phyloP scores from a whole-genome alignment of 1,140 invertebrate species.

The Drosophila guanche region DNA sequence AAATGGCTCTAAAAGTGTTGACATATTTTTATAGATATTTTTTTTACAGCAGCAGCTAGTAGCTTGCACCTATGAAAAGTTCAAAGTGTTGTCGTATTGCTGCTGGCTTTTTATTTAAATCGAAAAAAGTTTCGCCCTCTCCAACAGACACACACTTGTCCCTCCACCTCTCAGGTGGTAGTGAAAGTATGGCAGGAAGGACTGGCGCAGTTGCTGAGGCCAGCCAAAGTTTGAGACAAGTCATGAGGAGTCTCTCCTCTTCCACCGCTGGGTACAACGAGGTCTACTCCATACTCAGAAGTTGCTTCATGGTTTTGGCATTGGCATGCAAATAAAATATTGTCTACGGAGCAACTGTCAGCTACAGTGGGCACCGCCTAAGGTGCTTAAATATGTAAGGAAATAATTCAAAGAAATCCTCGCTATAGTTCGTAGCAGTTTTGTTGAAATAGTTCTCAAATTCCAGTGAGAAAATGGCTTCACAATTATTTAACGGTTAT shows the following conservation, averaged over 20 bases:
- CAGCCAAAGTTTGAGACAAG: conserved; percentile 27
- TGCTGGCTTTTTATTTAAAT: conserved; percentile 71
- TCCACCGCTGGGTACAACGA: not conserved
- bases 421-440: too few relatives aligned
- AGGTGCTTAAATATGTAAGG: not conserved
- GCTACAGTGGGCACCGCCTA: conserved; percentile 9
- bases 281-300: conserved; percentile 4
- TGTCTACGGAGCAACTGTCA: conserved; percentile 23
- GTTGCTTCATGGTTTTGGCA: conserved; percentile 12
- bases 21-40: conserved; percentile 47
- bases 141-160: not conserved
- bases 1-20: conserved; percentile 45
- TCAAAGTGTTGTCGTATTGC: conserved; percentile 69
- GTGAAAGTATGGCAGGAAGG: conserved; percentile 28
- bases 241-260: not conserved
- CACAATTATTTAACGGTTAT: too few relatives aligned
- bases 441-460: too few relatives aligned
- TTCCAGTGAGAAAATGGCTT: too few relatives aligned
- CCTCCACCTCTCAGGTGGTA: conserved; percentile 7
- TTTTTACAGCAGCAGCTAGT: conserved; percentile 24
- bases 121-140: conserved; percentile 56
- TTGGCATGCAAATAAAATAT: conserved; percentile 55
- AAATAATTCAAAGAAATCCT: not conserved
- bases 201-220: too few relatives aligned
- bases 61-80: conserved; percentile 53